phyloP scores from a whole-genome alignment of 2,888 invertebrate genomes.

The Platynereis dumerilii region DNA sequence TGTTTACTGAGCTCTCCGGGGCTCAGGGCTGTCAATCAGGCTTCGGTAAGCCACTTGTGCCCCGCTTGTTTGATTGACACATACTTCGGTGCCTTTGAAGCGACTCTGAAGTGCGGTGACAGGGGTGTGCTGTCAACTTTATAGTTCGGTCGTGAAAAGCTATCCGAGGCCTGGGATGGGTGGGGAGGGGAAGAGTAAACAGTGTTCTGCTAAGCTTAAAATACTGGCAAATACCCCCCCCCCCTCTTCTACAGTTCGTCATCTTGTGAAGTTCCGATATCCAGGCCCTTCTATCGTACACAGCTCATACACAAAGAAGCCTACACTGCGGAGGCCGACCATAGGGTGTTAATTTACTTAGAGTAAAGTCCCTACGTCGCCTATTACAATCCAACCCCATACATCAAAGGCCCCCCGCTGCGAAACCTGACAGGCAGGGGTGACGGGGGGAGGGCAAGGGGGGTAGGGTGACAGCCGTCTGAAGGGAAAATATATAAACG shows the following conservation, averaged over 20 bases:
- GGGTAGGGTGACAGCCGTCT: not conserved
- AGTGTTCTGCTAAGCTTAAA: too few relatives aligned
- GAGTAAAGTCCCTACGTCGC: conserved; percentile 5
- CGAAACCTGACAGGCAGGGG: not conserved
- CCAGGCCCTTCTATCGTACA: too few relatives aligned
- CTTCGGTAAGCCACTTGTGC: conserved; percentile 5
- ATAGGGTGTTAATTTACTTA: conserved; percentile 21
- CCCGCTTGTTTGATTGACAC: conserved; percentile 22
- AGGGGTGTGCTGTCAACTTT: conserved; percentile 16
- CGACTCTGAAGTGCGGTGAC: conserved; percentile 13
- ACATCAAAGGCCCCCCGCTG: conserved; percentile 13
- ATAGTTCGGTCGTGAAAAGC: conserved; percentile 21
- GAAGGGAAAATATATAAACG: too few relatives aligned
- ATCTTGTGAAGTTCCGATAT: not conserved
- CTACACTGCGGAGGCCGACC: too few relatives aligned
- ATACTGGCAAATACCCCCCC: conserved; percentile 18
- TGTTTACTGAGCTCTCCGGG: too few relatives aligned
- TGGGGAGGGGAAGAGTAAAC: too few relatives aligned
- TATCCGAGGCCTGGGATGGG: not conserved
- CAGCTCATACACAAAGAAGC: too few relatives aligned
- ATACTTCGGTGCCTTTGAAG: conserved; percentile 22
- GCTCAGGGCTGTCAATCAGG: too few relatives aligned
- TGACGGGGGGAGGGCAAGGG: too few relatives aligned
- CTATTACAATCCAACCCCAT: conserved; percentile 7
- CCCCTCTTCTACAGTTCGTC: too few relatives aligned